These are phyloP conservation scores for Lepilemur ruficaudatus DNA, from an alignment of 2,797 vertebrate genomes.

Conservation along the genomic window DNA sequence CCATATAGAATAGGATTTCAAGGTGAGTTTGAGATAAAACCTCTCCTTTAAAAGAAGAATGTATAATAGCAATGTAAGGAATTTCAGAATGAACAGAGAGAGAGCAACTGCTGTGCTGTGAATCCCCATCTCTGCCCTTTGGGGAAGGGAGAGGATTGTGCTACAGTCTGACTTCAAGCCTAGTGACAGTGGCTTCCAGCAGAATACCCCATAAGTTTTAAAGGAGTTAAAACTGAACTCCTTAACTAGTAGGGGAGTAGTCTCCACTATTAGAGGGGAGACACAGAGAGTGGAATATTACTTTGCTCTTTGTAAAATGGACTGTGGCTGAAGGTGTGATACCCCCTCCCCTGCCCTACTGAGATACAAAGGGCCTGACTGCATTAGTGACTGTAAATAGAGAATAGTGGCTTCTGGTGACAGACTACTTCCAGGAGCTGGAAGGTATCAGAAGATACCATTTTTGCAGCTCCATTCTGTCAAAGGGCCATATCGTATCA, in stretches of 20 bases:
- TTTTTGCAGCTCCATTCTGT: neutral
- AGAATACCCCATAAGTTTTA: neutral
- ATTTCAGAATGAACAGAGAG: neutral
- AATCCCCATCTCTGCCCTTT: neutral
- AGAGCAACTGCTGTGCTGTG: neutral
- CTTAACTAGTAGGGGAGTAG: too few relatives aligned
- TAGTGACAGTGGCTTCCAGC: neutral
- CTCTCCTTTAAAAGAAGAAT: neutral
- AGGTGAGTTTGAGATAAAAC: neutral
- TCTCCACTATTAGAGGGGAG: neutral
- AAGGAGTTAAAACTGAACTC: neutral
- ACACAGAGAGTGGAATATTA: neutral
- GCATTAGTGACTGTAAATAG: neutral
- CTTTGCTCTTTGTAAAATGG: neutral
- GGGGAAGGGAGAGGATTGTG: neutral
- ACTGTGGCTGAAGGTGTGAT: neutral
- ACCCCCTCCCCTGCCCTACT: neutral
- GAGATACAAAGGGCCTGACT: neutral
- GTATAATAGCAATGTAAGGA: neutral
- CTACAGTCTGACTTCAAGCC: neutral
- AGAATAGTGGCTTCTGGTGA: fast-evolving
- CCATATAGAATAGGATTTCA: neutral
- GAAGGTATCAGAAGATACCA: neutral
- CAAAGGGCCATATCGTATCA: neutral
- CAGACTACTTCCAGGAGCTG: neutral